Percentiles rank a stretch among this genome's conserved stretches.
These are phyloP conservation scores for Eidolon helvum DNA, from an alignment of 2,113 vertebrate species.

Conservation along the genomic window DNA sequence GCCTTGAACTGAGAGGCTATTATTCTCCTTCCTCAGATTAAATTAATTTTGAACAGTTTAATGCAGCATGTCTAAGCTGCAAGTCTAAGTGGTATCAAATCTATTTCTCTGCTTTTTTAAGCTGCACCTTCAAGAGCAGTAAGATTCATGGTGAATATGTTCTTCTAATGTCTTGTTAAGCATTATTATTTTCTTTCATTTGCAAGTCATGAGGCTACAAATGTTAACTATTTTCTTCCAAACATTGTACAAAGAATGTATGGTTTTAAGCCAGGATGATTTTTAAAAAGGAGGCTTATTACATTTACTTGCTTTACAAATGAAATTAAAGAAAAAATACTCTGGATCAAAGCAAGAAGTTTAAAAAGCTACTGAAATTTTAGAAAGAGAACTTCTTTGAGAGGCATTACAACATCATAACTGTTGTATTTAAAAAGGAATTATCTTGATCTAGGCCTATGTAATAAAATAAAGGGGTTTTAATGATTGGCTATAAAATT, in stretches of 20 bases:
- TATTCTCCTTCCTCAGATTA: conserved; percentile 90
- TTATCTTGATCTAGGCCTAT: conserved; percentile 63
- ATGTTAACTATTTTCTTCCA: conserved; percentile 81
- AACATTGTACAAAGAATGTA: conserved; percentile 79
- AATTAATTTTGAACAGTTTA: conserved; percentile 93
- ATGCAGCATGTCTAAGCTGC: conserved; percentile 88
- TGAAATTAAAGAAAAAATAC: conserved; percentile 67
- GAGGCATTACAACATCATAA: conserved; percentile 10
- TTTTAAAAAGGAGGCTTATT: conserved; percentile 70
- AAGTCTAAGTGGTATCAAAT: conserved; percentile 89
- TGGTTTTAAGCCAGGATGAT: conserved; percentile 63
- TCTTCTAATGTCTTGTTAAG: conserved; percentile 86
- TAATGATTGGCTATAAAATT: conserved; percentile 63
- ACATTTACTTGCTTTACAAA: conserved; percentile 74
- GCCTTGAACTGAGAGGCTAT: conserved; percentile 90
- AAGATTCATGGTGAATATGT: conserved; percentile 85
- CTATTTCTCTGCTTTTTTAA: conserved; percentile 91
- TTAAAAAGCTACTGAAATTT: conserved; percentile 61
- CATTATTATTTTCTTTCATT: conserved; percentile 87
- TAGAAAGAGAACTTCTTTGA: conserved; percentile 55
- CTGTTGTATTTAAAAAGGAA: conserved; percentile 56
- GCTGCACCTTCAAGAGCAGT: conserved; percentile 88
- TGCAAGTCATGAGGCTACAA: conserved; percentile 85
- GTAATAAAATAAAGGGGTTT: conserved; percentile 75
- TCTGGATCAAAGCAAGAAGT: conserved; percentile 54